Base-by-base conservation (phyloP, 2,113 vertebrate species). In the Actinemys pallida region DNA sequence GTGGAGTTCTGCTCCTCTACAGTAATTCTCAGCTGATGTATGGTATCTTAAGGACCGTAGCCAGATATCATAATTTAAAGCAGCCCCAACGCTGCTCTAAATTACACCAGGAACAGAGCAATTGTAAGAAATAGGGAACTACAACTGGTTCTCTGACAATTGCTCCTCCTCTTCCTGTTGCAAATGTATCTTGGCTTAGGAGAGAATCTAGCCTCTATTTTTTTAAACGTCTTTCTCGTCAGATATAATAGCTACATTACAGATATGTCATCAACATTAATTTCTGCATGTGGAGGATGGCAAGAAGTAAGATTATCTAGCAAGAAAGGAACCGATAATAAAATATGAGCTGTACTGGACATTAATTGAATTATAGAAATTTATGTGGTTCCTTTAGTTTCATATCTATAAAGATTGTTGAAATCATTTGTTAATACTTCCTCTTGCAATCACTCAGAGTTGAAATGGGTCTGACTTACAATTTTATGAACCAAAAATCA, bases 161-260 rank as follows among this genome's bases (percentile, higher is more conserved):
- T 80, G 4, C 49, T 42, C 22, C 16, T 52, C 80, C 4, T 31
- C 76, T n/a, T 57, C 20, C 47, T 76, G 5, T 4, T 20, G 4
- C 10, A 42, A 0, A 0, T 50, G n/a, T 35, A 0, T 20, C 53
- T 39, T 81, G 45, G 84, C 81, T 42, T 12, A 59, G 5, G 2
- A 20, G 20, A 56, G 39, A 79, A 84, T 65, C 78, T 59, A 45
- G 19, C 1, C 83, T 82, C 50, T 3, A 4, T 4, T 52, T 62
- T 49, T 31, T 19, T 57, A 10, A 22, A 24, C 42, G 22, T 24
- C 39, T 62, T 84, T 56, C 29, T 50, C 88, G 85, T 78, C 80
- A 81, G 45, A 69, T 84, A 1, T 0, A 10, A 0, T n/a, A 31
- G 29, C 45, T 83, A 62, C 14, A 3, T 59, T 45, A 14, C 0